Conservation (phyloP, 1,140 invertebrate species). For the Sarcophaga bullata region DNA sequence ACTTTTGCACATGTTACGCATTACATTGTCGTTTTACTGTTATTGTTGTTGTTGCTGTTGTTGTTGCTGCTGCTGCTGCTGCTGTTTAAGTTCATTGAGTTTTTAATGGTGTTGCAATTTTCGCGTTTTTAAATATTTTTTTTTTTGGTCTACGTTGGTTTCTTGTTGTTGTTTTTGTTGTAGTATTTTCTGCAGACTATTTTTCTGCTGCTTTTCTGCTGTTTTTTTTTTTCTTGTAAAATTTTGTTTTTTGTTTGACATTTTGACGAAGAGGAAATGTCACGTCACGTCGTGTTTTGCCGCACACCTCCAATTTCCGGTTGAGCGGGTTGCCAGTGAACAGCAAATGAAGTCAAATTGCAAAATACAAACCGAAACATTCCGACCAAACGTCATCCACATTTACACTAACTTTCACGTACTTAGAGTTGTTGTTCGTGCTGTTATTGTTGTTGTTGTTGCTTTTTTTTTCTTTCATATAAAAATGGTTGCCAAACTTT, state of each 20-base stretch:
- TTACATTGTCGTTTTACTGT: background rate
- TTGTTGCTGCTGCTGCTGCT: background rate
- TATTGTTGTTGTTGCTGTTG: background rate
- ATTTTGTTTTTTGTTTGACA: slow-evolving; percentile 51
- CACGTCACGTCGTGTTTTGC: slow-evolving; percentile 66
- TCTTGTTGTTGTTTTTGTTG: slow-evolving; percentile 15
- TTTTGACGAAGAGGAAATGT: slow-evolving; percentile 67
- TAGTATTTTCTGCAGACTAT: background rate
- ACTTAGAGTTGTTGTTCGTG: background rate
- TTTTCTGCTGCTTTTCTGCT: background rate
- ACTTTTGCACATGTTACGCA: slow-evolving; percentile 32
- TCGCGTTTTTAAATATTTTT: slow-evolving; percentile 30
- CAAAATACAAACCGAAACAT: slow-evolving; percentile 46
- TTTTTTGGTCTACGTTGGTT: background rate
- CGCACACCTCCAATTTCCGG: slow-evolving; percentile 66
- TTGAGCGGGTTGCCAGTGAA: slow-evolving; percentile 61
- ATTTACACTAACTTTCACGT: slow-evolving; percentile 42
- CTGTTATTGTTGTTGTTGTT: background rate
- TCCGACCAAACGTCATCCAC: slow-evolving; percentile 43
- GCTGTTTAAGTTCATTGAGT: slow-evolving; percentile 20
- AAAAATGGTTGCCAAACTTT: slow-evolving; percentile 16
- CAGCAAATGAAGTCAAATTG: slow-evolving; percentile 46
- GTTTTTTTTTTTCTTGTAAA: slow-evolving; percentile 1
- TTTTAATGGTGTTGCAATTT: slow-evolving; percentile 36
- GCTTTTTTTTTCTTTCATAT: background rate